A percentile compares a stretch with the other conserved stretches of the same genome.
phyloP scores from a whole-genome alignment of 2,113 vertebrate genomes.

The Columba livia region DNA sequence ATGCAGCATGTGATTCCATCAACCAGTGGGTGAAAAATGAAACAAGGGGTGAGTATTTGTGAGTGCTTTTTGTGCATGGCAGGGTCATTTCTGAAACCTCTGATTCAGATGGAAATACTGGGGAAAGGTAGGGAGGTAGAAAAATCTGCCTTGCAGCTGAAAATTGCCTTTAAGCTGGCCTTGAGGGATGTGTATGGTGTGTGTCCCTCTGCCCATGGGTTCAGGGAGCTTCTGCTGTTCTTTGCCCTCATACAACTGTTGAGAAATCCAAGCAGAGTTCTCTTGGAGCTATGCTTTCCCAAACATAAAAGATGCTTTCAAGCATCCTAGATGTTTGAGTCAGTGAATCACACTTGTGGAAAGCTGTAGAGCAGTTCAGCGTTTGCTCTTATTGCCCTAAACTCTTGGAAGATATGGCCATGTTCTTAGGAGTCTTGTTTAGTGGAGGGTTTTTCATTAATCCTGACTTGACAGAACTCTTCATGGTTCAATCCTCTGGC shows the following conservation, averaged over 20 bases:
- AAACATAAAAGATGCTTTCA: background rate
- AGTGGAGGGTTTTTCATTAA: background rate
- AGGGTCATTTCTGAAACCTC: background rate
- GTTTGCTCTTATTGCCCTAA: background rate
- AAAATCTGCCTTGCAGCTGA: background rate
- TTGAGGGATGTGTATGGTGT: background rate
- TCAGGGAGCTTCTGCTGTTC: background rate
- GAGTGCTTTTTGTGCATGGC: background rate
- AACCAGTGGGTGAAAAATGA: conserved; percentile 91
- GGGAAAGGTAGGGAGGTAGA: background rate
- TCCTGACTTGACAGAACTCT: background rate
- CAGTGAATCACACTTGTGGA: background rate
- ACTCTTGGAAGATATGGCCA: background rate
- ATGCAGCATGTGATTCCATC: conserved; percentile 82
- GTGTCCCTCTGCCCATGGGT: background rate
- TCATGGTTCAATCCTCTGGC: background rate
- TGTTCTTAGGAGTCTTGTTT: background rate
- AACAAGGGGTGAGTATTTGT: conserved; percentile 82
- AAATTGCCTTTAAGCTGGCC: background rate
- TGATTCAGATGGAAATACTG: background rate
- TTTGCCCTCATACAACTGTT: background rate
- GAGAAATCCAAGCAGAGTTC: background rate
- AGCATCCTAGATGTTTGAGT: background rate
- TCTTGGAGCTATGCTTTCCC: background rate
- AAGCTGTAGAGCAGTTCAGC: background rate